Base-by-base conservation (phyloP, 2,888 invertebrate species). In the Drosophila leonis region DNA sequence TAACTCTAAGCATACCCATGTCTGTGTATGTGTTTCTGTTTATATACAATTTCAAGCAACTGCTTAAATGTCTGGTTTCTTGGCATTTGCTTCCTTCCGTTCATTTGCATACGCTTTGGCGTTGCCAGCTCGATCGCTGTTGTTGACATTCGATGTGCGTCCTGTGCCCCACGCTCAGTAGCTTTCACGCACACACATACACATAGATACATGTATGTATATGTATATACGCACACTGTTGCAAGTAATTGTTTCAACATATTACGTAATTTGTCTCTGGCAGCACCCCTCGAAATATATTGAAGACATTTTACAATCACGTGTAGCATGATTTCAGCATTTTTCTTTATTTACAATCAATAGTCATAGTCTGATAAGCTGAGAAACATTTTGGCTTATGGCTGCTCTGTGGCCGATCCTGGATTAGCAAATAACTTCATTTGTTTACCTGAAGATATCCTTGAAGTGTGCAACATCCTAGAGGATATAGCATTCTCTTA, bases 241-340 rank as follows among this genome's bases (percentile, higher is more conserved):
- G 29, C 44, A 61, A 33, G 41, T 48, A 64, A 62, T 79, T 75
- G 64, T 75, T 79, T 62, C 57, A 42, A 62, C 60, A 57, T 65
- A 64, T 78, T 78, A 78, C 77, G 77, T 75, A 78, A 78, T 78
- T 29, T 60, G 51, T 66, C 52, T 69, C 52, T 39, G 55, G 48
- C 57, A 59, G 52, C 42, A 59, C 59, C 76, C 66, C 63, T 57
- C 31, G 12, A 18, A 31, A 31, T 59, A 31, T 61, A 59, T 67
- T 31, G 31, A 15, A 27, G 44, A 10, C 46, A 49, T 54, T 51
- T 55, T 54, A 57, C 31, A 66, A 66, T 70, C 67, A 65, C 51
- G 46, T 46, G 54, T 55, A n/a, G 55, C 49, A 65, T 71, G 66
- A 79, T 46, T 61, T 64, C 33, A 66, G 29, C 60, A 61, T 3